phyloP scores from a whole-genome alignment of 23 tunicate genomes.

The Trididemnum clinides region DNA sequence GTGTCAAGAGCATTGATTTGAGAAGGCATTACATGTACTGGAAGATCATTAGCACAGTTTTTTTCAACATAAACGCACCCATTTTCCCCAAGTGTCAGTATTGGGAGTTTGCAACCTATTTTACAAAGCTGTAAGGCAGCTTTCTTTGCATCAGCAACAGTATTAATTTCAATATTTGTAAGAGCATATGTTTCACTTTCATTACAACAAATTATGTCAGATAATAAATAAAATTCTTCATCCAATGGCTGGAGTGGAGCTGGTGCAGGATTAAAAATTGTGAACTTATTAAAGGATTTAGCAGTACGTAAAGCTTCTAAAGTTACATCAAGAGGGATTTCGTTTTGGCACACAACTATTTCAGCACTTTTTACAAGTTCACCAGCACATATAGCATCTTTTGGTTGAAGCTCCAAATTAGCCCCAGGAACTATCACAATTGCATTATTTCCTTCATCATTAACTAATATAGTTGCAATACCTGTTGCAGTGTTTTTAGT shows the following conservation, averaged over 20 bases:
- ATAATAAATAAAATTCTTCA: slow-evolving; percentile 34
- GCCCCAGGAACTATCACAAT: slow-evolving; percentile 85
- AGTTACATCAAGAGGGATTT: slow-evolving; percentile 42
- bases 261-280: slow-evolving; percentile 90
- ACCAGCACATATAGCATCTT: slow-evolving; percentile 40
- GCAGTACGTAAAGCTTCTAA: slow-evolving; percentile 65
- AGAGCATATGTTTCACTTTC: slow-evolving; percentile 69
- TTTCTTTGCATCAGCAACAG: slow-evolving; percentile 36
- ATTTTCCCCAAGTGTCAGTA: slow-evolving; percentile 68
- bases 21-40: slow-evolving; percentile 6
- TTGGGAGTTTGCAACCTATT: slow-evolving; percentile 49
- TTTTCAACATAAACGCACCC: slow-evolving; percentile 67
- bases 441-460: slow-evolving; percentile 59
- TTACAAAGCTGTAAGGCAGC: slow-evolving; percentile 46
- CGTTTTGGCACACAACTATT: slow-evolving; percentile 78
- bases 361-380: slow-evolving; percentile 21
- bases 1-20: slow-evolving; percentile 72
- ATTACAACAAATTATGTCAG: slow-evolving; percentile 81
- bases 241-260: slow-evolving; percentile 43
- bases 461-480: slow-evolving; percentile 82
- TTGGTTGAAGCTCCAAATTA: slow-evolving; percentile 45
- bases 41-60: not conserved
- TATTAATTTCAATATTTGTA: slow-evolving; percentile 58
- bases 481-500: slow-evolving; percentile 68
- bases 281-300: slow-evolving; percentile 28